Percentiles rank a stretch among this genome's conserved stretches.
Evolutionary conservation across 2,113 vertebrate species (phyloP).

Genomic region (Apistogramma diplotaenia): DNA sequence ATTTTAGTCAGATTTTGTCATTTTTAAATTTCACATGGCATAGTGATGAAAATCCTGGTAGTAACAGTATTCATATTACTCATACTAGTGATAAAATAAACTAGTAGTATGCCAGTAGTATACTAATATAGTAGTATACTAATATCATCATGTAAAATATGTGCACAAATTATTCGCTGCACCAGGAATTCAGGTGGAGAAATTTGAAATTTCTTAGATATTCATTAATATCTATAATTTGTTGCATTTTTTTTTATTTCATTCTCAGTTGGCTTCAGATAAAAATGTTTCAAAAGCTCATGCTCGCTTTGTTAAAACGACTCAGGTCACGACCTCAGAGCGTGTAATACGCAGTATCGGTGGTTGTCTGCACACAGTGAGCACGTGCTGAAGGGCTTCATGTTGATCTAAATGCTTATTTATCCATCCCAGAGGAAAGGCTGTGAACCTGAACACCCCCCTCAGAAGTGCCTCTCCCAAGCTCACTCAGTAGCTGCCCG

Average conservation of each 20-base stretch:
- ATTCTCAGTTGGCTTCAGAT: background rate
- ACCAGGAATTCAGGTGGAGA: background rate
- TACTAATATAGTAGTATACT: too few relatives aligned
- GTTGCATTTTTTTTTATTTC: background rate
- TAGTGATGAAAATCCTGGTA: background rate
- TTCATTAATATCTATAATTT: background rate
- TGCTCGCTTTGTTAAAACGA: background rate
- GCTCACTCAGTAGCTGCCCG: constrained; percentile 62
- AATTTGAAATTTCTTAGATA: background rate
- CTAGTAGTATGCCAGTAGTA: too few relatives aligned
- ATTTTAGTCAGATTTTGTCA: background rate
- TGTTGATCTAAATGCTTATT: background rate
- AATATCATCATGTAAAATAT: background rate
- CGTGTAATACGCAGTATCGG: background rate
- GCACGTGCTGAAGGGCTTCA: background rate
- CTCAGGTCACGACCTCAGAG: background rate
- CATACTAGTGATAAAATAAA: background rate
- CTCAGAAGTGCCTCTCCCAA: background rate
- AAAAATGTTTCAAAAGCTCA: background rate
- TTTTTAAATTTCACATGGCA: background rate
- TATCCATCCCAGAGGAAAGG: background rate
- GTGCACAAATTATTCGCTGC: background rate
- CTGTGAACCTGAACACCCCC: background rate
- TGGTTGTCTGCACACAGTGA: background rate
- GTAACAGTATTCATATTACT: background rate